Evolutionary conservation across 2,888 invertebrate genomes (phyloP).

Genomic region (Chironomus riparius): DNA sequence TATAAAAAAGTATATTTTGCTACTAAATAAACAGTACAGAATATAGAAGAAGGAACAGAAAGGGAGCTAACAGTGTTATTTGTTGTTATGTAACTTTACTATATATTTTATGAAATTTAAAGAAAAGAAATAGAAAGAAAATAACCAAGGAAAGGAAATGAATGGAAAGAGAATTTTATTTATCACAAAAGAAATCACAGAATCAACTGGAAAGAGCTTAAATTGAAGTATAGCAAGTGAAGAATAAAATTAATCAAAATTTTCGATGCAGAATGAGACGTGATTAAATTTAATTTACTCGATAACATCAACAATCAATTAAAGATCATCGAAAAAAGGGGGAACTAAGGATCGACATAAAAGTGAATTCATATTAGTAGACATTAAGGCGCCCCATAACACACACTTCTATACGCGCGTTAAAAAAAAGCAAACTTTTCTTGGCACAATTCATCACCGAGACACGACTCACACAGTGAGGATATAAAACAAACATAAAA

Average conservation of each 20-base stretch:
- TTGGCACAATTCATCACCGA: no score
- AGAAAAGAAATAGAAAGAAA: not conserved
- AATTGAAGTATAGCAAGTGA: not conserved
- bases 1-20: not conserved
- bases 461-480: no score
- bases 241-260: conserved; percentile 16
- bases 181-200: not conserved
- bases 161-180: not conserved
- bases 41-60: not conserved
- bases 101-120: not conserved
- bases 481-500: not conserved
- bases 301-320: conserved; percentile 22
- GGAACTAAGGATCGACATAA: not conserved
- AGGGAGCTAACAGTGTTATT: not conserved
- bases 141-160: not conserved
- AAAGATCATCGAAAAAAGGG: not conserved
- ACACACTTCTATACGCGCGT: no score
- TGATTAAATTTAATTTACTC: conserved; percentile 24
- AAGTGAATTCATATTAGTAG: not conserved
- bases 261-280: conserved; percentile 23
- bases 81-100: not conserved
- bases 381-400: no score
- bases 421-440: no score
- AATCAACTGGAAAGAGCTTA: not conserved
- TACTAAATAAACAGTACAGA: not conserved